phyloP scores from a whole-genome alignment of 2,113 vertebrate species.

The Verasper variegatus region DNA sequence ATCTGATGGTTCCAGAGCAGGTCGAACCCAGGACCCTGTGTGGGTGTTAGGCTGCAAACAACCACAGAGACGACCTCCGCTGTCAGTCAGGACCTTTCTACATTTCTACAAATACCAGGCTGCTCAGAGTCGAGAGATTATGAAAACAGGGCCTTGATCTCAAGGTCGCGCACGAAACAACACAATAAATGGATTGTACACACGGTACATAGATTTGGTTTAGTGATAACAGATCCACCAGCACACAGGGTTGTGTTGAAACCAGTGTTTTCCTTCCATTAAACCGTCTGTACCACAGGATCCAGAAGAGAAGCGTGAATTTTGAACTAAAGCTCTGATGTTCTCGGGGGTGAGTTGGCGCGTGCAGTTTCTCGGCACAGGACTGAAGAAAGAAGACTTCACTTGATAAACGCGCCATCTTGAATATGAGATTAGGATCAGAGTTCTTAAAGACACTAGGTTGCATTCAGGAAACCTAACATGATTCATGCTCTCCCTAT shows the following conservation, averaged over 20 bases:
- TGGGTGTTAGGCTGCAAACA: neutral
- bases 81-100: conserved; percentile 14
- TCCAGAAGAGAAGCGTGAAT: neutral
- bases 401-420: no score
- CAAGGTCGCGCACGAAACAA: neutral
- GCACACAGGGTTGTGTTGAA: neutral
- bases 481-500: conserved; percentile 18
- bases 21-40: neutral
- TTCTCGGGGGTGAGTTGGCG: no score
- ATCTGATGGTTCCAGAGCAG: no score
- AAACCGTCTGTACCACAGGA: neutral
- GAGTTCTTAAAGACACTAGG: neutral
- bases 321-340: neutral
- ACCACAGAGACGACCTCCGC: conserved; percentile 13
- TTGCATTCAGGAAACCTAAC: conserved; percentile 17
- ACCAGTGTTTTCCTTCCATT: neutral
- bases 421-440: no score
- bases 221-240: neutral
- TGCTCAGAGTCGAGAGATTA: conserved; percentile 5
- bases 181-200: neutral
- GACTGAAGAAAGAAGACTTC: no score
- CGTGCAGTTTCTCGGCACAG: no score
- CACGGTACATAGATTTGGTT: neutral
- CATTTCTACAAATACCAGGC: conserved; percentile 4
- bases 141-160: neutral